Evolutionary conservation across 2,113 vertebrate species (phyloP).

Genomic region (Hucho hucho): DNA sequence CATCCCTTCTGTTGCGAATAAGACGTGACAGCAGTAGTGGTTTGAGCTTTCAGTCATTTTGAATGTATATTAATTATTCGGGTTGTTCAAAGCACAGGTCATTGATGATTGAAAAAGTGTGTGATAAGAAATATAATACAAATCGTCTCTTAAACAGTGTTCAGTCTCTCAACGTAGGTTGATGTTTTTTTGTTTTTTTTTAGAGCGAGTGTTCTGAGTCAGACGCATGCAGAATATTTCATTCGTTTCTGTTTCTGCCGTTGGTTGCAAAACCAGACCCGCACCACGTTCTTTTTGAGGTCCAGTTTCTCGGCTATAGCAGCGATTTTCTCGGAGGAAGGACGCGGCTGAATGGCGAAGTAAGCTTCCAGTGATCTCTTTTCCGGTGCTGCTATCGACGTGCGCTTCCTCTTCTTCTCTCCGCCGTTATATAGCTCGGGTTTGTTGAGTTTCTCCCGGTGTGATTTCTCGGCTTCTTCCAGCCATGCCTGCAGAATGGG

Average conservation of each 20-base stretch:
- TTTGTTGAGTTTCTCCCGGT: slow-evolving; percentile 96
- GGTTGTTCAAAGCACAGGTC: slow-evolving; percentile 73
- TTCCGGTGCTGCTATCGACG: slow-evolving; percentile 94
- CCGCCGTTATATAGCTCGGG: slow-evolving; percentile 96
- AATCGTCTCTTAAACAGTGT: slow-evolving; percentile 73
- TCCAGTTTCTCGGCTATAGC: slow-evolving; percentile 97
- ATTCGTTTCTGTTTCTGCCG: slow-evolving; percentile 99
- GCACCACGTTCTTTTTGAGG: slow-evolving; percentile 98
- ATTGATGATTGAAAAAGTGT: slow-evolving; percentile 73
- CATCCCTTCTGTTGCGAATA: slow-evolving; percentile 65
- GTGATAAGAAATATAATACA: slow-evolving; percentile 78
- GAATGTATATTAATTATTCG: slow-evolving; percentile 60
- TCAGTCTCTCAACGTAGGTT: slow-evolving; percentile 59
- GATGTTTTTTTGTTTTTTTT: slow-evolving; percentile 28
- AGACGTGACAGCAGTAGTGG: slow-evolving; percentile 55
- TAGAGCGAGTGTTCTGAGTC: slow-evolving; percentile 45
- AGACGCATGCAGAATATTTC: slow-evolving; percentile 98
- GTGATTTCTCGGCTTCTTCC: slow-evolving; percentile 95
- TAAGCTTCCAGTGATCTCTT: slow-evolving; percentile 97
- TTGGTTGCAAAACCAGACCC: slow-evolving; percentile 99
- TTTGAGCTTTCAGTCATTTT: slow-evolving; percentile 67
- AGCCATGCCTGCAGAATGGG: slow-evolving; percentile 98
- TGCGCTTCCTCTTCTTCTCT: slow-evolving; percentile 96
- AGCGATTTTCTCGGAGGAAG: slow-evolving; percentile 97
- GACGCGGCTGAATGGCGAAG: slow-evolving; percentile 94